Conservation (phyloP, 2,888 invertebrate genomes). For the Chalcosyrphus nemorum region DNA sequence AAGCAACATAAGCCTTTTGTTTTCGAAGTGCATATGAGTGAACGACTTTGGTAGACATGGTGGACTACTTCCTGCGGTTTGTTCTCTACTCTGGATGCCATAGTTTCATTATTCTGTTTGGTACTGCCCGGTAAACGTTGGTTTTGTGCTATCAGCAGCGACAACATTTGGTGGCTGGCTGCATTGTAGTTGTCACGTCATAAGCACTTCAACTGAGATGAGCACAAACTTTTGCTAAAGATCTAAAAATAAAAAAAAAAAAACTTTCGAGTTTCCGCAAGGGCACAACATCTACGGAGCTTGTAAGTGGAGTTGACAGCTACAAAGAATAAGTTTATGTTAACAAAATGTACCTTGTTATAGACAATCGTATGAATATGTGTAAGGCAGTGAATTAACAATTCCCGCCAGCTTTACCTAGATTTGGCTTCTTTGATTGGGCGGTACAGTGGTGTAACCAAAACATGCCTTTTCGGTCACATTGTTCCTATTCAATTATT, state of each 20-base stretch:
- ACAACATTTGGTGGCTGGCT: slow-evolving; percentile 66
- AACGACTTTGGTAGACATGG: slow-evolving; percentile 71
- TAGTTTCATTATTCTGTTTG: slow-evolving; percentile 64
- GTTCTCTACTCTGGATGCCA: slow-evolving; percentile 52
- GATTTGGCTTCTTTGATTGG: slow-evolving; percentile 12
- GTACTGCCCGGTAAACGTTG: slow-evolving; percentile 65
- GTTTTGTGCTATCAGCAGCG: slow-evolving; percentile 52
- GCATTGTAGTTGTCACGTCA: slow-evolving; percentile 69
- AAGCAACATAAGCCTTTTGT: slow-evolving; percentile 72
- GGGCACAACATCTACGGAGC: slow-evolving; percentile 17
- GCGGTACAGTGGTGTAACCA: neutral
- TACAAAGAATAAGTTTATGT: slow-evolving; percentile 29
- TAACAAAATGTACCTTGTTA: slow-evolving; percentile 12
- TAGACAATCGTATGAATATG: neutral
- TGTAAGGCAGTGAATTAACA: slow-evolving; percentile 31
- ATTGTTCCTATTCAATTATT: neutral
- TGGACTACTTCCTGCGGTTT: slow-evolving; percentile 72
- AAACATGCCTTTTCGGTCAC: neutral
- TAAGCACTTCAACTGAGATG: slow-evolving; percentile 67
- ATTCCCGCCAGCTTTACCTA: slow-evolving; percentile 1
- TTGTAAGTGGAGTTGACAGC: slow-evolving; percentile 31
- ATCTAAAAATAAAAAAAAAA: slow-evolving; percentile 41
- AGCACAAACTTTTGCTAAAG: slow-evolving; percentile 49
- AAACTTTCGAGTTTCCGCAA: slow-evolving; percentile 47
- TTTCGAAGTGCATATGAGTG: slow-evolving; percentile 69